A percentile compares a stretch with the other conserved stretches of the same genome.
phyloP scores from a whole-genome alignment of 2,113 vertebrate species.

The Fregetta grallaria region DNA sequence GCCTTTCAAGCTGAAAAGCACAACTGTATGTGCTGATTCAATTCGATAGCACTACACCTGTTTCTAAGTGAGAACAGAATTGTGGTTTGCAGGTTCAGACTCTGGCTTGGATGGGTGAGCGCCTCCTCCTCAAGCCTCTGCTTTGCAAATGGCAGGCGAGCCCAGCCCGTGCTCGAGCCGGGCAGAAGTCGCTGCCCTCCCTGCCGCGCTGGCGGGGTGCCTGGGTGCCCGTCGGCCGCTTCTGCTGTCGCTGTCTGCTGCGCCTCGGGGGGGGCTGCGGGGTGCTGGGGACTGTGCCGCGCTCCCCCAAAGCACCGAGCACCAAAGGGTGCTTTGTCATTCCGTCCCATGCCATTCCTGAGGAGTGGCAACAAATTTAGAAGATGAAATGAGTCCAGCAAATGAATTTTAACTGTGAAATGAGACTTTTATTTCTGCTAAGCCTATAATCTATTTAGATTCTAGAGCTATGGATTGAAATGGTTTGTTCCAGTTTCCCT shows the following conservation, averaged over 20 bases:
- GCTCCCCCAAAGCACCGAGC: neutral
- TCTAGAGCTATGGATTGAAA: neutral
- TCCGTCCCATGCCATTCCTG: neutral
- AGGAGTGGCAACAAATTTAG: neutral
- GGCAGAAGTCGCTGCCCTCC: neutral
- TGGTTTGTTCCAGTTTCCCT: neutral
- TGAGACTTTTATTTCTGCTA: neutral
- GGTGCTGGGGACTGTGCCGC: accelerated
- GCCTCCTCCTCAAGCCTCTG: neutral
- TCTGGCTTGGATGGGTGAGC: neutral
- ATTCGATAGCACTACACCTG: accelerated
- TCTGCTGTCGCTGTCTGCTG: accelerated
- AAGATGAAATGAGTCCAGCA: neutral
- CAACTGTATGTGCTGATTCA: neutral
- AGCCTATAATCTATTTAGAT: neutral
- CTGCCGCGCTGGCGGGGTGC: accelerated
- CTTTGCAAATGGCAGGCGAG: accelerated
- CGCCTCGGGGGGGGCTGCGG: accelerated
- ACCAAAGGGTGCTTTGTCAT: neutral
- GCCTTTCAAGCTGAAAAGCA: neutral
- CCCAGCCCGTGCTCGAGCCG: accelerated
- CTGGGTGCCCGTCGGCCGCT: accelerated
- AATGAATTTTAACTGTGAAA: neutral
- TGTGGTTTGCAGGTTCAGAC: neutral
- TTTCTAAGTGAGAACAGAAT: neutral